phyloP scores from a whole-genome alignment of 2,797 vertebrate species.

The Ateles fusciceps region DNA sequence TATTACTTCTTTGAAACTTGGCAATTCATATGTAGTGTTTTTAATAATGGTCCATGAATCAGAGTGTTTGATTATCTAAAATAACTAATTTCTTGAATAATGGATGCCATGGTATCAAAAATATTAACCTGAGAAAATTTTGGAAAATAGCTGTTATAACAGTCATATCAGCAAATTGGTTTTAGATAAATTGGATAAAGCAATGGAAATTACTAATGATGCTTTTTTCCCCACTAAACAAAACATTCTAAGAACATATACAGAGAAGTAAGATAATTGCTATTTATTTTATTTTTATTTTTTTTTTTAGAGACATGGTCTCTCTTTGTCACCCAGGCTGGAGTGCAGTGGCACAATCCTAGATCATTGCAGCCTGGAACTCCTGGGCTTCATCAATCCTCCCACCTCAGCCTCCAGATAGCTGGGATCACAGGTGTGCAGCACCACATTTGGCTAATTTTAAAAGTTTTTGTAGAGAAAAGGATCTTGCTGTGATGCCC shows the following conservation, averaged over 20 bases:
- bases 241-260: not conserved
- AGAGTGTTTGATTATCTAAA: slow-evolving; percentile 39
- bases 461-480: not conserved
- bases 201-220: slow-evolving; percentile 36
- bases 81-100: slow-evolving; percentile 22
- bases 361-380: not conserved
- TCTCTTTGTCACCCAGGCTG: too few relatives aligned
- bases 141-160: slow-evolving; percentile 43
- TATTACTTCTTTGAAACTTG: slow-evolving; percentile 22
- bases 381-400: not conserved
- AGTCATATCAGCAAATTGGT: not conserved
- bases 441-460: not conserved
- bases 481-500: not conserved
- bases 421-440: not conserved
- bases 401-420: not conserved
- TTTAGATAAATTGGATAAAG: slow-evolving; percentile 43
- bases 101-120: slow-evolving; percentile 24
- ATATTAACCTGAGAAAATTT: slow-evolving; percentile 29
- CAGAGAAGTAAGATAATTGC: slow-evolving; percentile 26
- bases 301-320: not conserved
- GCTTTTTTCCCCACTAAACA: not conserved
- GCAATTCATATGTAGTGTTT: not conserved
- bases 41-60: not conserved
- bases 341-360: not conserved
- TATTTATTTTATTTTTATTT: not conserved